phyloP scores from a whole-genome alignment of 2,797 vertebrate species.

The Syngnathus rostellatus region DNA sequence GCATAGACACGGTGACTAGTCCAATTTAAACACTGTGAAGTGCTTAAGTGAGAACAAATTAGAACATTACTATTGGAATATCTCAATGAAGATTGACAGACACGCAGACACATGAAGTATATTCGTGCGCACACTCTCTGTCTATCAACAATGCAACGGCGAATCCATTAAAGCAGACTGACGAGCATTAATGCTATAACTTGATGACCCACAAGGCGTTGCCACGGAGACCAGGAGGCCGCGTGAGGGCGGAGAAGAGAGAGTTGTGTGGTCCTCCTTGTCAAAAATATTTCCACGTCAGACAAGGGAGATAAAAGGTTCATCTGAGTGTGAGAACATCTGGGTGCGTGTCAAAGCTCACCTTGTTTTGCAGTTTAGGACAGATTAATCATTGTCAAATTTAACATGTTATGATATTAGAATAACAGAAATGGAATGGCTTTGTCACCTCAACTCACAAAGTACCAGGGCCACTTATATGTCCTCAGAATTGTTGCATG shows the following conservation, averaged over 20 bases:
- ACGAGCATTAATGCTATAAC: conserved; percentile 48
- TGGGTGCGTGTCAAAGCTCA: conserved; percentile 10
- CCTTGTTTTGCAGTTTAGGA: neutral
- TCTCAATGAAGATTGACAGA: neutral
- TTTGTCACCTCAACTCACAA: neutral
- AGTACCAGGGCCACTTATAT: conserved; percentile 1
- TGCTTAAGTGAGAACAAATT: neutral
- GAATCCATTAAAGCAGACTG: conserved; percentile 49
- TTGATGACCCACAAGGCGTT: conserved; percentile 39
- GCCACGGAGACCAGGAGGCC: conserved; percentile 37
- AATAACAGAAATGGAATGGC: neutral
- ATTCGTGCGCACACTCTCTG: conserved; percentile 7
- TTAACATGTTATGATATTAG: neutral
- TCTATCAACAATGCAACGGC: conserved; percentile 37
- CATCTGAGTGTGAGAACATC: conserved; percentile 27
- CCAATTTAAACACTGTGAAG: neutral
- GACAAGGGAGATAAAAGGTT: conserved; percentile 33
- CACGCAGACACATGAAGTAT: conserved; percentile 2
- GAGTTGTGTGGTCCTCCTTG: conserved; percentile 45
- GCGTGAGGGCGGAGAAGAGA: conserved; percentile 21
- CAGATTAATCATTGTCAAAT: neutral
- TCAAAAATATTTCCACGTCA: conserved; percentile 45
- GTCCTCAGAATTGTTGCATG: conserved; percentile 8
- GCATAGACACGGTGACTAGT: neutral
- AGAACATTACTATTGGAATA: neutral